Evolutionary conservation across 2,888 invertebrate species (phyloP), one percentile per base, ranked within the genome.

Genomic region (Papilio demoleus): DNA sequence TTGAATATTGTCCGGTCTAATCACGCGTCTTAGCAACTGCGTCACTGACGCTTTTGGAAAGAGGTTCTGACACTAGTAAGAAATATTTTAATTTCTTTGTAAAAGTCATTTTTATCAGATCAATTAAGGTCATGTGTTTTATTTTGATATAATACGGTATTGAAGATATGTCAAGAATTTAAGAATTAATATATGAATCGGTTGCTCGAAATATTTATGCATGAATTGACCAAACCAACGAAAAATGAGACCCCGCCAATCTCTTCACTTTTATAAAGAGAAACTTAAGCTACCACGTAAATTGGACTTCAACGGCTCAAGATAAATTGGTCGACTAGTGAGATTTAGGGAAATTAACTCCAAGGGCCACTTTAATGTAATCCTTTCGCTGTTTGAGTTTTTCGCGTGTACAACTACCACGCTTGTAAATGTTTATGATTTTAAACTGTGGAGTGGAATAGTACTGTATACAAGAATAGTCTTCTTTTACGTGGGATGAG

Each of bases 271-370:
- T 58, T 45, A 67, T 24, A 62, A 62, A 19, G 22, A 42, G 67
- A 14, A 63, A 67, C 62, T 42, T 45, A 62, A 67, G 36, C n/a
- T 56, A 31, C 36, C 50, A 4, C 36, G 40, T 62, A 67, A 67
- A 62, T 67, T 56, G 62, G 42, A 56, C 58, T 14, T 12, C 36
- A 22, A 42, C 22, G 62, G 62, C 24, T 58, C 62, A 40, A 11
- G 8, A 14, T 12, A 45, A 17, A 19, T 5, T 63, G 62, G 62
- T 58, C 34, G 34, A 40, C n/a, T 38, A 31, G 38, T 60, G 17
- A 62, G 62, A 58, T 89, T 90, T 88, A 90, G 84, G 88, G 88
- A 90, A 90, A 90, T 91, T 90, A 90, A 88, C 89, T 88, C 84
- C 86, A 87, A 86, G 87, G 84, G 83, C 80, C 80, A 86, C 88